Percentiles rank a stretch among this genome's conserved stretches.
Conservation (phyloP, 2,113 vertebrate genomes). For the Mesoclemmys tuberculata region DNA sequence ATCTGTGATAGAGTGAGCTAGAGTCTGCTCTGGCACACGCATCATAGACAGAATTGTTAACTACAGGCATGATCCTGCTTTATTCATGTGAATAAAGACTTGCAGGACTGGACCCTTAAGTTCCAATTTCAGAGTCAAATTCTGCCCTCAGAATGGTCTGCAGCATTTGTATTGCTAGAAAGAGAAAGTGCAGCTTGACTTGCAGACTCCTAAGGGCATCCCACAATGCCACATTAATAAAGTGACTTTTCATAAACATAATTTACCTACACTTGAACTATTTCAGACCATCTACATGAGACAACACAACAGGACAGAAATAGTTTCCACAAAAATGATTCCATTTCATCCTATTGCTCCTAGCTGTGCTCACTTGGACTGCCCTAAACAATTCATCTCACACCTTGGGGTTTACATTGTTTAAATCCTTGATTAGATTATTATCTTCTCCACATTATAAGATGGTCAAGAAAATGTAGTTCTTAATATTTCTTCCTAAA, state of each 20-base stretch:
- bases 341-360: neutral
- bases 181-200: neutral
- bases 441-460: neutral
- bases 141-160: accelerated
- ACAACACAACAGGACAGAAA: neutral
- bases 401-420: neutral
- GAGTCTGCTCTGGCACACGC: neutral
- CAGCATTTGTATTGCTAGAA: neutral
- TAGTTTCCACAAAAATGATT: neutral
- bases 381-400: neutral
- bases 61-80: neutral
- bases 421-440: neutral
- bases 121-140: neutral
- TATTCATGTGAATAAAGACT: neutral
- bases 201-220: neutral
- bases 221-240: neutral
- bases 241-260: neutral
- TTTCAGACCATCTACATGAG: neutral
- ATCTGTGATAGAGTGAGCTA: accelerated
- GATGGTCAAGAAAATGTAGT: neutral
- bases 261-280: neutral
- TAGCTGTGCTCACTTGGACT: neutral
- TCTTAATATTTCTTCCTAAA: neutral
- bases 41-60: neutral
- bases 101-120: neutral